Evolutionary conservation across 2,888 invertebrate genomes (phyloP), one percentile per base, ranked within the genome.

Genomic region (Drosophila siamana): DNA sequence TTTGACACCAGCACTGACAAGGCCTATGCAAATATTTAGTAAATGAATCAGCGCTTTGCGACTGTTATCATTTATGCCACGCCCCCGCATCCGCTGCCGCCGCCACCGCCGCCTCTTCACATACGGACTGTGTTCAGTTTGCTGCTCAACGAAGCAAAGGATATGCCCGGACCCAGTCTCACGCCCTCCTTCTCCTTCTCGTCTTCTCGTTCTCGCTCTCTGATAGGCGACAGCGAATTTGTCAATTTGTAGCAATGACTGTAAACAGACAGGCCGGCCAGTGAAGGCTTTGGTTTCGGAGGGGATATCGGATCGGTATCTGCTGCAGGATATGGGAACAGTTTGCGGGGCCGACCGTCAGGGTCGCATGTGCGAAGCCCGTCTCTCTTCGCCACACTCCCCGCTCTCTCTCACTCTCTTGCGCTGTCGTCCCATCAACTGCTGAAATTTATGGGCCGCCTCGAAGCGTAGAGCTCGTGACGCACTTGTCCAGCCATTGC

Each of bases 21-120:
- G 90, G 90, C 90, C 86, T 90, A 88, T 89, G 90, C 88, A 90
- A 90, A 90, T 90, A 90, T 90, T 90, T 90, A 90, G 90, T 88
- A 89, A 89, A 90, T 90, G 90, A 90, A 90, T 90, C 90, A 90
- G 90, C 90, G 89, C 74, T 88, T 86, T 88, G 85, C 80, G 78
- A 88, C 80, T 78, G 87, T 87, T 88, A 85, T 88, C 86, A 85
- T 87, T 89, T 87, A 81, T 89, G 87, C 73, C 68, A 77, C 64
- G 48, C 62, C 70, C 59, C 59, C 61, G 62, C 3, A 1, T 3
- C 50, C 30, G 41, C 46, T 15, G 44, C 38, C 50, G 46, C 41
- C 19, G 19, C 19, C n/a, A n/a, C n/a, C n/a, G n/a, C n/a, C n/a
- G n/a, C n/a, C n/a, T 63, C 47, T 44, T 19, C 46, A 38, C n/a